phyloP scores from a whole-genome alignment of 2,888 invertebrate genomes.

The Globia sparganii region DNA sequence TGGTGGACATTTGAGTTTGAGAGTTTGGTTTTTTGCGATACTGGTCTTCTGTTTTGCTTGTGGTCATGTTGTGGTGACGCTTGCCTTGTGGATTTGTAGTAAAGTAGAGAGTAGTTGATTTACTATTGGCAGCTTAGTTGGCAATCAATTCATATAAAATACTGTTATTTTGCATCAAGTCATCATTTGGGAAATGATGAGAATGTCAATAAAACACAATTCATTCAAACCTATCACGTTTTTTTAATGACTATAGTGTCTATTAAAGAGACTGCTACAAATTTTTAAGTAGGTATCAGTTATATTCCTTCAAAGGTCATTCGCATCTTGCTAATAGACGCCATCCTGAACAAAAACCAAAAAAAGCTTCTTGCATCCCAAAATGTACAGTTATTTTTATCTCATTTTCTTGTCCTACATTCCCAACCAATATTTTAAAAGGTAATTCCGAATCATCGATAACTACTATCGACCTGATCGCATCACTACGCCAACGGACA shows the following conservation, averaged over 20 bases:
- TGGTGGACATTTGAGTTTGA: conserved; percentile 6
- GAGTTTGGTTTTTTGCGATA: background rate
- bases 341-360: background rate
- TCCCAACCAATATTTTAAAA: conserved; percentile 6
- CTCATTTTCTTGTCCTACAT: conserved; percentile 19
- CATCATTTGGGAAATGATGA: background rate
- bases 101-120: background rate
- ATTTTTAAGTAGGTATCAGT: too few species aligned
- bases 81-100: background rate
- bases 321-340: background rate
- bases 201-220: background rate
- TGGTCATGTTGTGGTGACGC: background rate
- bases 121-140: background rate
- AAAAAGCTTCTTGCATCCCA: background rate
- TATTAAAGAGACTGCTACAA: background rate
- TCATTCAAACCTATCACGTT: background rate
- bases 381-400: conserved; percentile 7
- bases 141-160: background rate
- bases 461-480: conserved; percentile 64
- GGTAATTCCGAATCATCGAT: conserved; percentile 40
- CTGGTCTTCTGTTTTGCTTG: background rate
- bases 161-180: background rate
- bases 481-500: conserved; percentile 79
- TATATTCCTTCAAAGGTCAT: background rate
- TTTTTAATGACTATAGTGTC: background rate